Conservation (phyloP, 1,140 invertebrate genomes). For the Globodera ellingtonae region DNA sequence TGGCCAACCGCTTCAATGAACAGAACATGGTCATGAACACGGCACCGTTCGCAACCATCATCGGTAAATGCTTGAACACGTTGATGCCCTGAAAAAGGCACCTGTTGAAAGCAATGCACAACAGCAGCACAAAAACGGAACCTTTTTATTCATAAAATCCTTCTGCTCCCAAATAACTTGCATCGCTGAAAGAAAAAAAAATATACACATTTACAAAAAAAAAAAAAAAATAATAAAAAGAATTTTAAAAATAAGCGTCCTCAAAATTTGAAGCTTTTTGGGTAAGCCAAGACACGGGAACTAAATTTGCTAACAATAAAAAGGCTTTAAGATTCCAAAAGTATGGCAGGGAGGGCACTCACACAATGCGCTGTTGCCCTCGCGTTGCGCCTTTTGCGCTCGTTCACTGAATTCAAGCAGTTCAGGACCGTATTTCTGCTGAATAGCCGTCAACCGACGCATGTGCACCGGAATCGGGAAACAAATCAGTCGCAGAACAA, state of each 20-base stretch:
- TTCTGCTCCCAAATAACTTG: conserved; percentile 61
- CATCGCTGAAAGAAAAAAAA: conserved; percentile 43
- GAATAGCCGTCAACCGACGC: conserved; percentile 53
- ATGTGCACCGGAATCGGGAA: conserved; percentile 57
- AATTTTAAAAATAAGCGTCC: neutral
- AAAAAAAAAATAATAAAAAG: neutral
- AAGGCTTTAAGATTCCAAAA: neutral
- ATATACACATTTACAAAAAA: neutral
- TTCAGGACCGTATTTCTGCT: conserved; percentile 51
- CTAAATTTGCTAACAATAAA: no score
- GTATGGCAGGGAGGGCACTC: conserved; percentile 11
- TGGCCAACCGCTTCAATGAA: conserved; percentile 56
- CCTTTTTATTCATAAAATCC: conserved; percentile 50
- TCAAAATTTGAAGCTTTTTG: neutral
- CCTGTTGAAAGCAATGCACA: neutral
- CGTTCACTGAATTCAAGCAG: conserved; percentile 51
- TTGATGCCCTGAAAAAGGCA: conserved; percentile 51
- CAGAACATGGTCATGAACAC: conserved; percentile 64
- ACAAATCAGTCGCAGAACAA: conserved; percentile 49
- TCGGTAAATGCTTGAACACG: conserved; percentile 49
- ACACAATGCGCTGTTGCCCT: conserved; percentile 57
- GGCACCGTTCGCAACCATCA: conserved; percentile 53
- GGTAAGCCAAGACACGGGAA: no score
- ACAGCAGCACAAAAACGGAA: neutral
- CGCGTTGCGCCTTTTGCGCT: conserved; percentile 50